A percentile compares a stretch with the other conserved stretches of the same genome.
Evolutionary conservation across 2,113 vertebrate genomes (phyloP).

Genomic region (Hippocampus abdominalis): DNA sequence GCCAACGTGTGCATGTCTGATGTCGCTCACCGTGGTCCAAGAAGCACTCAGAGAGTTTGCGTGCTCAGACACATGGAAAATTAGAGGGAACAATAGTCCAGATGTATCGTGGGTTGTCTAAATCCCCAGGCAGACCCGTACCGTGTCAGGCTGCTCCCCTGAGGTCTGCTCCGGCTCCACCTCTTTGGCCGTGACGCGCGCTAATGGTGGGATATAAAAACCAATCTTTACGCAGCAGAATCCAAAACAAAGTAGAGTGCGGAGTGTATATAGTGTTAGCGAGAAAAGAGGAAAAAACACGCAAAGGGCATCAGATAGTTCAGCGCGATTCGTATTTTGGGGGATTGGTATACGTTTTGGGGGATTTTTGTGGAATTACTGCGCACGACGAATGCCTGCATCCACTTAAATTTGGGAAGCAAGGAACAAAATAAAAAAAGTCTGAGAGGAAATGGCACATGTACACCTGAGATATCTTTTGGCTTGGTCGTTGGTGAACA

Average conservation of each 20-base stretch:
- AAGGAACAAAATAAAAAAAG: neutral
- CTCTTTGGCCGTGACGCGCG: conserved; percentile 46
- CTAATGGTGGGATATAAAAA: conserved; percentile 46
- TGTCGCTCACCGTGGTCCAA: too few relatives aligned
- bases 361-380: conserved; percentile 26
- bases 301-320: neutral
- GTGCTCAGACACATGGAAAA: too few relatives aligned
- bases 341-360: neutral
- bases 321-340: conserved; percentile 24
- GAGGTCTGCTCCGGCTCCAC: conserved; percentile 44
- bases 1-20: too few relatives aligned
- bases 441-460: conserved; percentile 50
- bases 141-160: conserved; percentile 35
- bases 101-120: conserved; percentile 48
- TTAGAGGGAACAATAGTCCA: conserved; percentile 25
- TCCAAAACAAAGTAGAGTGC: conserved; percentile 34
- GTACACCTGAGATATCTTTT: conserved; percentile 49
- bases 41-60: too few relatives aligned
- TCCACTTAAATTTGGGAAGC: conserved; percentile 1
- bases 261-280: neutral
- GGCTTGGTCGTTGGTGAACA: conserved; percentile 45
- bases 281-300: neutral
- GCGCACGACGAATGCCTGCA: conserved; percentile 38
- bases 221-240: conserved; percentile 46
- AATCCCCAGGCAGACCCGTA: conserved; percentile 36